These are phyloP conservation scores for Ceramica pisi DNA, from an alignment of 2,888 invertebrate species.

Conservation along the genomic window DNA sequence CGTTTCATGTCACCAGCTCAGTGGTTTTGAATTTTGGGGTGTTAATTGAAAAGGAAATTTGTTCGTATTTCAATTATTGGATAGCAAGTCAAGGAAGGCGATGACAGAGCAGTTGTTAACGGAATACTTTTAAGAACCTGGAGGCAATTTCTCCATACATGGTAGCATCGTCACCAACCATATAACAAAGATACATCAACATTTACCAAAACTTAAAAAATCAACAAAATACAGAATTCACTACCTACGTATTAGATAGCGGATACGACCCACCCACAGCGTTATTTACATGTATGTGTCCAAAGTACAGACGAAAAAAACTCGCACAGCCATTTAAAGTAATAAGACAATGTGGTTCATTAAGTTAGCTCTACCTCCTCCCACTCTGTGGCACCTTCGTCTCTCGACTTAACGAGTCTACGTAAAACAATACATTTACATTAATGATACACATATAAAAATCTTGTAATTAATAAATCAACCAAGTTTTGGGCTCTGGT, in stretches of 20 bases:
- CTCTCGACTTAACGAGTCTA: conserved; percentile 65
- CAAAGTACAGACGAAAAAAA: conserved; percentile 74
- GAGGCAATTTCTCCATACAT: conserved; percentile 7
- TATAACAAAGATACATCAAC: conserved; percentile 15
- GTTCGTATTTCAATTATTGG: neutral
- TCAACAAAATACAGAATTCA: conserved; percentile 58
- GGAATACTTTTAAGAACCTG: neutral
- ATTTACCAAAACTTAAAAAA: conserved; percentile 44
- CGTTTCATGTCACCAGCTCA: neutral
- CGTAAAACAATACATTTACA: conserved; percentile 61
- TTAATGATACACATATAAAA: conserved; percentile 25
- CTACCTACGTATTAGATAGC: conserved; percentile 73
- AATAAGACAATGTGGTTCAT: conserved; percentile 89
- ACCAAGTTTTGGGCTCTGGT: neutral
- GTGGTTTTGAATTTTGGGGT: neutral
- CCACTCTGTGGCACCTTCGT: conserved; percentile 78
- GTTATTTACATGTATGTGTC: conserved; percentile 83
- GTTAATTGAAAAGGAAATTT: neutral
- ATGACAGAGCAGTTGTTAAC: too few relatives aligned
- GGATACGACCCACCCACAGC: conserved; percentile 83
- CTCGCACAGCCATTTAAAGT: conserved; percentile 83
- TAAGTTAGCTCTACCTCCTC: conserved; percentile 80
- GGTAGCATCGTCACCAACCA: conserved; percentile 7
- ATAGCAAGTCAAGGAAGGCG: neutral
- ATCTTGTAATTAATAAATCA: conserved; percentile 47